Percentiles rank a stretch among this genome's conserved stretches.
Evolutionary conservation across 1,140 invertebrate species (phyloP).

Genomic region (Hydropsyche tenuis): DNA sequence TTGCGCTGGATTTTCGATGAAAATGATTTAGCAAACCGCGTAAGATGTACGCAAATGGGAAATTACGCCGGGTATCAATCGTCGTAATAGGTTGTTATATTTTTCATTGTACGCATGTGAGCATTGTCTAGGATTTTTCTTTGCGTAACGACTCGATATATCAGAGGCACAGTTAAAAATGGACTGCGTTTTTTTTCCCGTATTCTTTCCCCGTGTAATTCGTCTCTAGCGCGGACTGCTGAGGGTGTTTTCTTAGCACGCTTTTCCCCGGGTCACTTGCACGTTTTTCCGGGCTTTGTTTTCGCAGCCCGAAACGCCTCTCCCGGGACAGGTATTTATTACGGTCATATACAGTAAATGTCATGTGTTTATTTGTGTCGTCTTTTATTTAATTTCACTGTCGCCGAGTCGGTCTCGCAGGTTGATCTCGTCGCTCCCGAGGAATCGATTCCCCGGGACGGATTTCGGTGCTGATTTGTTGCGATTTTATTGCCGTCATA

Average conservation of each 20-base stretch:
- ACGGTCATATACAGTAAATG: conserved; percentile 35
- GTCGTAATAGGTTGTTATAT: no score
- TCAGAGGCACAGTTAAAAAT: not conserved
- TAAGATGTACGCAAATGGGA: no score
- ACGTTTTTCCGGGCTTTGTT: conserved; percentile 7
- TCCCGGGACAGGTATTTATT: conserved; percentile 36
- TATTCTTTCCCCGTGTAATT: not conserved
- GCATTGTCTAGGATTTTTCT: no score
- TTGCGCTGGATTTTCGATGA: no score
- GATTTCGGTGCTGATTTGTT: conserved; percentile 14
- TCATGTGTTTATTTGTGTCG: conserved; percentile 33
- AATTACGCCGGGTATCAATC: no score
- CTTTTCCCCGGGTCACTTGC: conserved; percentile 2
- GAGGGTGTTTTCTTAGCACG: not conserved
- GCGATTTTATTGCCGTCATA: conserved; percentile 13
- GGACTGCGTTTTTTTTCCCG: not conserved
- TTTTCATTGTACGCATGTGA: no score
- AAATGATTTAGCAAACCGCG: no score
- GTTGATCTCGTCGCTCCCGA: conserved; percentile 9
- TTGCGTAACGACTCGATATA: no score
- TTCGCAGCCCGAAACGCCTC: conserved; percentile 19
- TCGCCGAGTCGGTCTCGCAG: not conserved
- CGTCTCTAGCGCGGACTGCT: not conserved
- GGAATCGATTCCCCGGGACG: conserved; percentile 14
- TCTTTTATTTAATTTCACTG: conserved; percentile 38